These are phyloP conservation scores for Cossypha dichroa DNA, from an alignment of 2,797 vertebrate species.

Conservation along the genomic window DNA sequence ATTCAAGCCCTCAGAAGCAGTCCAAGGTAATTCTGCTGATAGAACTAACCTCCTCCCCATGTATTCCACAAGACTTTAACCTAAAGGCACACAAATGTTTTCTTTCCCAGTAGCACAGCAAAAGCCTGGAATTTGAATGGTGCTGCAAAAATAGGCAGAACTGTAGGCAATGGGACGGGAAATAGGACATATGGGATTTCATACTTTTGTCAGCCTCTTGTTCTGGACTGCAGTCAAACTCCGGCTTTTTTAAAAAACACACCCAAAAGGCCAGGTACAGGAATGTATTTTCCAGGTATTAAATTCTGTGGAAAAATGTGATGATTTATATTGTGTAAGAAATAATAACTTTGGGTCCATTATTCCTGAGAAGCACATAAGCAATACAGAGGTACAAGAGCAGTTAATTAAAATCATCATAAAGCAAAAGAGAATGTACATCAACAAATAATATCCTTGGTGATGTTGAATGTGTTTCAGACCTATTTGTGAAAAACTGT, in stretches of 20 bases:
- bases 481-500: not conserved
- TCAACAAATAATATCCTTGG: not conserved
- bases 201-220: not conserved
- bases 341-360: not conserved
- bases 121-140: not conserved
- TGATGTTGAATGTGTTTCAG: not conserved
- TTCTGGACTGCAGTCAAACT: not conserved
- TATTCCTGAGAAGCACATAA: not conserved
- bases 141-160: not conserved
- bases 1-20: not conserved
- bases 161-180: not conserved
- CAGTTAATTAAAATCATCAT: not conserved
- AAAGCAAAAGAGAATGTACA: not conserved
- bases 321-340: not conserved
- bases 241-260: not conserved
- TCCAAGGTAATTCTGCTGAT: not conserved
- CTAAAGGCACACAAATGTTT: not conserved
- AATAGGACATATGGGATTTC: not conserved
- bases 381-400: not conserved
- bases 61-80: not conserved
- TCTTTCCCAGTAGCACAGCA: not conserved
- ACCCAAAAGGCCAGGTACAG: not conserved
- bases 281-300: not conserved
- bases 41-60: not conserved
- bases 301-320: not conserved